phyloP scores from a whole-genome alignment of 2,888 invertebrate species.

The Metopia argyrocephala region DNA sequence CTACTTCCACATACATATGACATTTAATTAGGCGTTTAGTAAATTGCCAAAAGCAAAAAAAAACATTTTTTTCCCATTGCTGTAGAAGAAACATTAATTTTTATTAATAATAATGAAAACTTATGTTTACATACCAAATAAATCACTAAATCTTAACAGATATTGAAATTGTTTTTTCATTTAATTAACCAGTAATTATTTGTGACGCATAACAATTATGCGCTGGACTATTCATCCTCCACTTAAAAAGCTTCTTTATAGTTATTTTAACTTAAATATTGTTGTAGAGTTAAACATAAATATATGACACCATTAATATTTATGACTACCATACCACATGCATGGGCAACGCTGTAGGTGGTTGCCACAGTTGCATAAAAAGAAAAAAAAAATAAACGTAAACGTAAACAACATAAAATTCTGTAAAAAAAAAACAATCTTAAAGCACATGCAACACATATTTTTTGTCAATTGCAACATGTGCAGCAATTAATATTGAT shows the following conservation, averaged over 20 bases:
- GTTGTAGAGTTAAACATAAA: conserved; percentile 37
- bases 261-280: conserved; percentile 41
- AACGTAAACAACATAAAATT: conserved; percentile 4
- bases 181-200: not conserved
- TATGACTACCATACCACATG: conserved; percentile 44
- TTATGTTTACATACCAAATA: not conserved
- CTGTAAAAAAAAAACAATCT: conserved; percentile 11
- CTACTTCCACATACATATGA: too few relatives aligned
- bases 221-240: conserved; percentile 7
- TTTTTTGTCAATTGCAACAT: conserved; percentile 66
- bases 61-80: too few relatives aligned
- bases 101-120: not conserved
- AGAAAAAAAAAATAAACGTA: not conserved
- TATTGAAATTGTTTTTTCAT: not conserved
- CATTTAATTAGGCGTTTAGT: too few relatives aligned
- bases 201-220: conserved; percentile 1
- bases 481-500: conserved; percentile 66
- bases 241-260: conserved; percentile 30
- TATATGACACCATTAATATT: conserved; percentile 51
- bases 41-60: too few relatives aligned
- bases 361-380: conserved; percentile 8
- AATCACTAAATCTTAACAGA: not conserved
- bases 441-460: conserved; percentile 42
- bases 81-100: too few relatives aligned
- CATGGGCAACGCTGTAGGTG: conserved; percentile 50